phyloP scores from a whole-genome alignment of 1,140 invertebrate species.

The Streblospio benedicti region DNA sequence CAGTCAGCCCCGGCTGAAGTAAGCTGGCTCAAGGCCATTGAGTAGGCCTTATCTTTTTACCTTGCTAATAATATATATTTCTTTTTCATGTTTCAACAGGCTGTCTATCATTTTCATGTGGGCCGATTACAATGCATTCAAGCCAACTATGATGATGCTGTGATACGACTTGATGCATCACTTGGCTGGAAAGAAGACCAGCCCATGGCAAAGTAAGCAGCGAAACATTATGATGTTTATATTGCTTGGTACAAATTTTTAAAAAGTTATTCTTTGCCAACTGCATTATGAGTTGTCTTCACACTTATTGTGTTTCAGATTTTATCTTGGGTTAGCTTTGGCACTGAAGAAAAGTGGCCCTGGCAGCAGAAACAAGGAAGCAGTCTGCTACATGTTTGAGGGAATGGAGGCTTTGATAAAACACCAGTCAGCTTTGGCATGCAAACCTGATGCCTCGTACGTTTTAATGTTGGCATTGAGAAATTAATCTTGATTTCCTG shows the following conservation, averaged over 20 bases:
- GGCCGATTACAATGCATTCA: constrained; percentile 39
- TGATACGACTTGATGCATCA: constrained; percentile 35
- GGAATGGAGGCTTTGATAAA: constrained; percentile 38
- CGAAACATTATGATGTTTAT: not conserved
- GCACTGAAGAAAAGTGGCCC: constrained; percentile 38
- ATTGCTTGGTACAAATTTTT: not conserved
- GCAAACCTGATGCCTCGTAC: not conserved
- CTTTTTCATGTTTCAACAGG: too few relatives aligned
- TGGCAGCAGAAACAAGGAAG: constrained; percentile 31
- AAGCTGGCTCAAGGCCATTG: too few relatives aligned
- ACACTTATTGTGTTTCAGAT: constrained; percentile 21
- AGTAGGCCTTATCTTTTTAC: too few relatives aligned
- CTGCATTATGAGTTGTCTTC: not conserved
- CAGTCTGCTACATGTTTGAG: constrained; percentile 32
- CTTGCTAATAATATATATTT: too few relatives aligned
- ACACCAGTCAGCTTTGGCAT: constrained; percentile 29
- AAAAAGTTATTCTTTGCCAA: not conserved
- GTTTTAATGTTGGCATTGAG: too few relatives aligned
- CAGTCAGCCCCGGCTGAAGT: too few relatives aligned
- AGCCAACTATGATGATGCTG: constrained; percentile 40
- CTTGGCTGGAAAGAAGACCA: constrained; percentile 39
- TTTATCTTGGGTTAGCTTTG: constrained; percentile 41
- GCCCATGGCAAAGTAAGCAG: constrained; percentile 35
- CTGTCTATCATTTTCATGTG: constrained; percentile 43
- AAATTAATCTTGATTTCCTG: too few relatives aligned